Conservation (phyloP, 2,888 invertebrate species). For the Campoletis raptor region DNA sequence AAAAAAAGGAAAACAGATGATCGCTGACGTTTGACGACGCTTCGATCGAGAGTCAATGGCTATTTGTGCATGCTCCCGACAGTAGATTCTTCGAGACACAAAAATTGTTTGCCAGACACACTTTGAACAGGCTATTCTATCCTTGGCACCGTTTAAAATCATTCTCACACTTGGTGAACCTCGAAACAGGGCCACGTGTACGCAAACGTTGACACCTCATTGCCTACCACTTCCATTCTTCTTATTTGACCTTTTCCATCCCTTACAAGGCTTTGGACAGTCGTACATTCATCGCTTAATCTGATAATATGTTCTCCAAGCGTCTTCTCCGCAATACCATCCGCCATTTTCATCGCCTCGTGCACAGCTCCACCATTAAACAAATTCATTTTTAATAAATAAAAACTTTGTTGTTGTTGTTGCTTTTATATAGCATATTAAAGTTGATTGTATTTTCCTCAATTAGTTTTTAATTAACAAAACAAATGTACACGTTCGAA, state of each 20-base stretch:
- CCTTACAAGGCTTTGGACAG: background rate
- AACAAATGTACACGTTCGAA: background rate
- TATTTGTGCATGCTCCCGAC: background rate
- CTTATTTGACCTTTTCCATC: constrained; percentile 8
- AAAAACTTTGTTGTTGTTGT: too few relatives aligned
- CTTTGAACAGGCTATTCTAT: constrained; percentile 42
- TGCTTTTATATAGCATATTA: too few relatives aligned
- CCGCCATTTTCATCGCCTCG: too few relatives aligned
- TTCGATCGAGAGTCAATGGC: background rate
- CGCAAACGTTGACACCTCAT: constrained; percentile 11
- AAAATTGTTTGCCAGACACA: constrained; percentile 26
- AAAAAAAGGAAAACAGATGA: background rate
- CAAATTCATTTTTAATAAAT: too few relatives aligned
- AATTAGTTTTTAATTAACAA: background rate
- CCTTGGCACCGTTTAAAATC: constrained; percentile 62
- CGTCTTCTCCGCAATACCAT: background rate
- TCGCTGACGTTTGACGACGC: background rate
- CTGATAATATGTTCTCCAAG: background rate
- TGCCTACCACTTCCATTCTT: background rate
- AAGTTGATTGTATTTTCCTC: background rate
- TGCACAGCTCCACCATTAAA: too few relatives aligned
- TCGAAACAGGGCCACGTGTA: constrained; percentile 45
- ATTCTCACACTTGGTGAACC: constrained; percentile 50
- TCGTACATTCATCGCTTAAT: constrained; percentile 4
- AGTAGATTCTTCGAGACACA: constrained; percentile 10